These are phyloP conservation scores for Amphiprion clarkii DNA, from an alignment of 2,797 vertebrate species.

Conservation along the genomic window DNA sequence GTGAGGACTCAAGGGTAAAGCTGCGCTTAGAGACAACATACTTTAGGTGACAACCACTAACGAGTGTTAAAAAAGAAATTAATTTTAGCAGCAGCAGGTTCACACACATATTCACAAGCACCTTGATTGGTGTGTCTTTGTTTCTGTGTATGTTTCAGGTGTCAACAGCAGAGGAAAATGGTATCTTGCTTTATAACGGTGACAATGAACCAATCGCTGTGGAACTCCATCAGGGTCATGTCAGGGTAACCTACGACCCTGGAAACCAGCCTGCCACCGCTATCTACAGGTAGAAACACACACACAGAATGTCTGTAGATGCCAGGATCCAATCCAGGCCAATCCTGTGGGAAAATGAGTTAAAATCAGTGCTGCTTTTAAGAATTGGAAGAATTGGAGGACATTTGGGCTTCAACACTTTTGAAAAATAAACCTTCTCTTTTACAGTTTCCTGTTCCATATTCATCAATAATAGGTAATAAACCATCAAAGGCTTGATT, in stretches of 20 bases:
- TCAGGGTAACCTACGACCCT: slow-evolving; percentile 95
- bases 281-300: slow-evolving; percentile 91
- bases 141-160: slow-evolving; percentile 83
- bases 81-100: background rate
- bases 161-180: slow-evolving; percentile 97
- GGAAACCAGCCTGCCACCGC: slow-evolving; percentile 93
- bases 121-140: background rate
- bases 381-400: no score
- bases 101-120: background rate
- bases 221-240: slow-evolving; percentile 95
- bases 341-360: background rate
- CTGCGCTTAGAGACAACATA: background rate
- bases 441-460: no score
- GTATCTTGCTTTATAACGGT: slow-evolving; percentile 94
- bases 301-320: slow-evolving; percentile 4
- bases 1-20: slow-evolving; percentile 70
- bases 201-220: slow-evolving; percentile 95
- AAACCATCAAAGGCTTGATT: no score
- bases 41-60: background rate
- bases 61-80: background rate
- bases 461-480: no score
- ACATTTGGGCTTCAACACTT: no score
- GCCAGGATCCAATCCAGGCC: background rate
- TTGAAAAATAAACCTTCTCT: no score
- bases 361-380: background rate